A percentile compares a stretch with the other conserved stretches of the same genome.
Conservation (phyloP, 2,113 vertebrate species). For the Brachyhypopomus occidentalis region DNA sequence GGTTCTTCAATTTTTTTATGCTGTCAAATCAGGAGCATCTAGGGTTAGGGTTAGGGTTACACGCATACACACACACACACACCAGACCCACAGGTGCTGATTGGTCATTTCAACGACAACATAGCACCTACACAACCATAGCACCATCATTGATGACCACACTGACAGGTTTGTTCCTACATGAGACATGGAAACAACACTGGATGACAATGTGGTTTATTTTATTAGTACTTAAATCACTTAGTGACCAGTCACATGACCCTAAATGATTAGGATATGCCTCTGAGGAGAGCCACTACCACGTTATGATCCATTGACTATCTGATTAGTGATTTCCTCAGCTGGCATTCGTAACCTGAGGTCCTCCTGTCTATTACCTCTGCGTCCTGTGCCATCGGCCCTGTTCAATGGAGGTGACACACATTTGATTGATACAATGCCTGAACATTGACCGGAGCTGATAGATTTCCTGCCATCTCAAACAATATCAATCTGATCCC, state of each 20-base stretch:
- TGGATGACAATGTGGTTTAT: background rate
- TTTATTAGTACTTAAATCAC: background rate
- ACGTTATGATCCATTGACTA: conserved; percentile 41
- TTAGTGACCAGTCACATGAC: conserved; percentile 5
- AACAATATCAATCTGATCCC: conserved; percentile 53
- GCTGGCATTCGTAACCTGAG: conserved; percentile 20
- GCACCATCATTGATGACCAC: conserved; percentile 37
- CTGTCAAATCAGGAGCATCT: background rate
- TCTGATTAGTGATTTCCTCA: conserved; percentile 29
- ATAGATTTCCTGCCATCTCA: conserved; percentile 52
- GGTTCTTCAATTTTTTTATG: background rate
- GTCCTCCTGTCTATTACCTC: conserved; percentile 28
- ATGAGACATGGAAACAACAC: background rate
- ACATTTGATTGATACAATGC: conserved; percentile 49
- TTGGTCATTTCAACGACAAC: conserved; percentile 11
- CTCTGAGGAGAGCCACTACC: background rate
- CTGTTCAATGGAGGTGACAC: conserved; percentile 15
- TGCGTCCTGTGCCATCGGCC: conserved; percentile 21
- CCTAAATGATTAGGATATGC: conserved; percentile 8
- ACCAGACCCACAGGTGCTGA: conserved; percentile 17
- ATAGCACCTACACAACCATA: conserved; percentile 14
- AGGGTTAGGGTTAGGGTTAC: too few relatives aligned
- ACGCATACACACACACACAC: background rate
- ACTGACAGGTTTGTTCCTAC: background rate
- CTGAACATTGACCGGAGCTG: conserved; percentile 47